Evolutionary conservation across 2,113 vertebrate genomes (phyloP).

Genomic region (Dasyurus viverrinus): DNA sequence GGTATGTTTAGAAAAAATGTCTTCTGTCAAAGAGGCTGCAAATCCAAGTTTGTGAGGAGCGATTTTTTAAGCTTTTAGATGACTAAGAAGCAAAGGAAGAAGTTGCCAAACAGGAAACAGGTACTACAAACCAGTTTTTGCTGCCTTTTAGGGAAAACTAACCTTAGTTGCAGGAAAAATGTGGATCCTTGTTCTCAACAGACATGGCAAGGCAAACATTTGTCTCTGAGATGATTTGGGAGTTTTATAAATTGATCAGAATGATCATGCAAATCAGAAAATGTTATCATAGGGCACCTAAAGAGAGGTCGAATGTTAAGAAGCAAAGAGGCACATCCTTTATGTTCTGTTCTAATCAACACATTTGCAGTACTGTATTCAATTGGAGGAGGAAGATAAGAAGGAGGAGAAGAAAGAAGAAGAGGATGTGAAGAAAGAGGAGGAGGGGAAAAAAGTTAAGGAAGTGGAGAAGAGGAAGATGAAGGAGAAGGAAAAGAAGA

Average conservation of each 20-base stretch:
- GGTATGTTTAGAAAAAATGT: neutral
- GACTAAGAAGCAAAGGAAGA: neutral
- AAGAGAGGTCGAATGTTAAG: neutral
- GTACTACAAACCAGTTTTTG: neutral
- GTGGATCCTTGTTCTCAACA: neutral
- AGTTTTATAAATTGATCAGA: neutral
- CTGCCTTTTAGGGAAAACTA: neutral
- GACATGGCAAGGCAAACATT: neutral
- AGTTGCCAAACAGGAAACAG: neutral
- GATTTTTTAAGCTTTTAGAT: neutral
- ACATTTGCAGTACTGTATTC: too few species aligned
- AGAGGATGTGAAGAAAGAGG: too few species aligned
- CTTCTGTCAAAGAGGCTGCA: neutral
- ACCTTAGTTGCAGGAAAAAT: neutral
- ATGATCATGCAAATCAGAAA: neutral
- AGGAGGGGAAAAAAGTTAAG: too few species aligned
- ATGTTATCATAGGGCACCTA: neutral
- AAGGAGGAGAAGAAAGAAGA: too few species aligned
- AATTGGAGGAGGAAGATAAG: too few species aligned
- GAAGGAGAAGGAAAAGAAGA: neutral
- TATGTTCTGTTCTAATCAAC: neutral
- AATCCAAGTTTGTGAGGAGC: neutral
- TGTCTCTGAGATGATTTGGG: neutral
- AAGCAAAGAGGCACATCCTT: neutral
- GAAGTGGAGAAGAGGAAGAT: too few species aligned